Conservation (phyloP, 2,113 vertebrate species). For the Lonchura striata region DNA sequence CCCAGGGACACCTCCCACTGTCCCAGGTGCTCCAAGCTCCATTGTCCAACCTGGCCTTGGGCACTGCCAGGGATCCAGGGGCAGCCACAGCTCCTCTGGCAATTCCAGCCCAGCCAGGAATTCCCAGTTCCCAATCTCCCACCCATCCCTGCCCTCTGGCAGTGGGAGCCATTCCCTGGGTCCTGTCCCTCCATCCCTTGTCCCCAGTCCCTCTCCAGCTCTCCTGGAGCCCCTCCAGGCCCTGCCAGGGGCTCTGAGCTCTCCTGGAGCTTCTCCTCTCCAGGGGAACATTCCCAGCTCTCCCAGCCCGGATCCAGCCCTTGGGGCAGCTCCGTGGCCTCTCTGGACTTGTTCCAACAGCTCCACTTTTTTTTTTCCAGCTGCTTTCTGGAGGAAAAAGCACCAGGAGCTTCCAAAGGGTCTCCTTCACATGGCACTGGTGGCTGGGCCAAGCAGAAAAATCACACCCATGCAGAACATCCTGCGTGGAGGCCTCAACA, state of each 20-base stretch:
- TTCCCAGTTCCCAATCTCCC: neutral
- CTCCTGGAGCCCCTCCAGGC: neutral
- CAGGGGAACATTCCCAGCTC: neutral
- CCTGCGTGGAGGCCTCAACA: neutral
- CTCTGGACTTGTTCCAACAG: neutral
- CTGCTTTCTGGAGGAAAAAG: neutral
- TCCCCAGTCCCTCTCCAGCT: neutral
- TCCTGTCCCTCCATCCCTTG: neutral
- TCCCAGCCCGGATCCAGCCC: neutral
- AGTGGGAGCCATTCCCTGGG: neutral
- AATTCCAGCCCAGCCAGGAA: accelerated
- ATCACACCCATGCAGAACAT: neutral
- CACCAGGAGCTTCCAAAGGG: neutral
- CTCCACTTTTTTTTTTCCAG: neutral
- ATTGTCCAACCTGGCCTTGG: neutral
- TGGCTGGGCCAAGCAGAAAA: neutral
- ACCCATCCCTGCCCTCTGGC: neutral
- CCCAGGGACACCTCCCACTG: neutral
- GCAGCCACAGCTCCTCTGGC: neutral
- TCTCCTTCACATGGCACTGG: neutral
- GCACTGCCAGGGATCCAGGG: neutral
- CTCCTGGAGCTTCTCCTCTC: neutral
- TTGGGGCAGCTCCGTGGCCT: accelerated
- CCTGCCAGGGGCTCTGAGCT: neutral
- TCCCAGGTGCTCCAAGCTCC: no score